phyloP scores from a whole-genome alignment of 2,888 invertebrate species.

The Nysson spinosus region DNA sequence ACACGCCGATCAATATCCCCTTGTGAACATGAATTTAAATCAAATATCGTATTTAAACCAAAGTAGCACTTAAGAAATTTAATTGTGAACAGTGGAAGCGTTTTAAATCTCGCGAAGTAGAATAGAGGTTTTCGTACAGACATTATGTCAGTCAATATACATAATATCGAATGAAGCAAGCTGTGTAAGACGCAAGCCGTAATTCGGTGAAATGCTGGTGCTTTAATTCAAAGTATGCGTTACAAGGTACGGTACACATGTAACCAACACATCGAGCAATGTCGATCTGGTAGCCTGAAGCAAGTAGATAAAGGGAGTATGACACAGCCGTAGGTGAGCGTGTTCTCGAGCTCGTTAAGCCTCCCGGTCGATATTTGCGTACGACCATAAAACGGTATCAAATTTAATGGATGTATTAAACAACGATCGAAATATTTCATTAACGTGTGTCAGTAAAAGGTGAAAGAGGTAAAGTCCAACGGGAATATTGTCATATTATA shows the following conservation, averaged over 20 bases:
- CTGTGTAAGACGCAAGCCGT: constrained; percentile 29
- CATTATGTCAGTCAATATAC: too few species aligned
- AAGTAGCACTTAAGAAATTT: too few species aligned
- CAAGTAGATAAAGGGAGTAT: constrained; percentile 58
- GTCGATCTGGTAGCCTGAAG: constrained; percentile 56
- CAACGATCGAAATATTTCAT: constrained; percentile 15
- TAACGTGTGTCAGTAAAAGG: constrained; percentile 15
- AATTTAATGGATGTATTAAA: constrained; percentile 34
- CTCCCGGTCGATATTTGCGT: constrained; percentile 47
- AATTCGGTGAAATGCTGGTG: constrained; percentile 33
- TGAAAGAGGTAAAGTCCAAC: neutral
- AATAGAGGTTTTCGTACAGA: too few species aligned
- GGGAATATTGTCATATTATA: neutral
- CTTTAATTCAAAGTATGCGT: constrained; percentile 52
- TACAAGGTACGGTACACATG: constrained; percentile 53
- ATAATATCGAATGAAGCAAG: too few species aligned
- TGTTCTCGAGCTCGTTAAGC: constrained; percentile 56
- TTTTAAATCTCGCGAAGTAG: too few species aligned
- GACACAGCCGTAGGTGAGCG: constrained; percentile 55
- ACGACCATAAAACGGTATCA: constrained; percentile 27
- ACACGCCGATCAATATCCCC: too few species aligned
- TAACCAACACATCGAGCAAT: constrained; percentile 52
- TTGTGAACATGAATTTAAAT: too few species aligned
- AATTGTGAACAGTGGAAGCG: too few species aligned
- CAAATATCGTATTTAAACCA: too few species aligned